Percentiles rank a stretch among this genome's conserved stretches.
Conservation (phyloP, 2,888 invertebrate species). For the Brenthis hecate region DNA sequence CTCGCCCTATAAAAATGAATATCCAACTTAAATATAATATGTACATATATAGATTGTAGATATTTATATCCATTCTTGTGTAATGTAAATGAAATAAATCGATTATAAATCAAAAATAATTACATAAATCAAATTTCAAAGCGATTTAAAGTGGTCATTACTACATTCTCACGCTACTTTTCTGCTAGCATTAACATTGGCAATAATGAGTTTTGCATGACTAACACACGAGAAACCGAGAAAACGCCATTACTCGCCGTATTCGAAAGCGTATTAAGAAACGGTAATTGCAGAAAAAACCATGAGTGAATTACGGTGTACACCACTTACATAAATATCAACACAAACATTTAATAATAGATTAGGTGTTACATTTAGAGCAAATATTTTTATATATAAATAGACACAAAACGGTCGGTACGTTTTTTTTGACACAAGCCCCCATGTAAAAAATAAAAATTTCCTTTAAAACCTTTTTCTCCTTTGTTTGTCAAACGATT, state of each 20-base stretch:
- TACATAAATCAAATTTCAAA: slow-evolving; percentile 11
- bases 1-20: no score
- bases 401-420: not conserved
- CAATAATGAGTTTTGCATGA: slow-evolving; percentile 75
- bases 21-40: no score
- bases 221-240: slow-evolving; percentile 53
- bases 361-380: not conserved
- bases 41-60: no score
- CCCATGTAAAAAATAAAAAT: no score
- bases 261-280: slow-evolving; percentile 59
- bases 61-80: not conserved
- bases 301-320: slow-evolving; percentile 13
- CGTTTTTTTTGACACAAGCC: no score
- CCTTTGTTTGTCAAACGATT: no score
- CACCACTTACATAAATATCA: not conserved
- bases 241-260: slow-evolving; percentile 61
- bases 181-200: slow-evolving; percentile 41
- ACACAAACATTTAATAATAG: slow-evolving; percentile 1
- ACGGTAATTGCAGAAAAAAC: slow-evolving; percentile 29
- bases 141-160: not conserved
- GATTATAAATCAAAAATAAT: slow-evolving; percentile 7
- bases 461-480: no score
- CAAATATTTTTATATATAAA: not conserved
- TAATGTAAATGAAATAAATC: not conserved
- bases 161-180: slow-evolving; percentile 45